phyloP scores from a whole-genome alignment of 2,888 invertebrate genomes.

The Lagria hirta region DNA sequence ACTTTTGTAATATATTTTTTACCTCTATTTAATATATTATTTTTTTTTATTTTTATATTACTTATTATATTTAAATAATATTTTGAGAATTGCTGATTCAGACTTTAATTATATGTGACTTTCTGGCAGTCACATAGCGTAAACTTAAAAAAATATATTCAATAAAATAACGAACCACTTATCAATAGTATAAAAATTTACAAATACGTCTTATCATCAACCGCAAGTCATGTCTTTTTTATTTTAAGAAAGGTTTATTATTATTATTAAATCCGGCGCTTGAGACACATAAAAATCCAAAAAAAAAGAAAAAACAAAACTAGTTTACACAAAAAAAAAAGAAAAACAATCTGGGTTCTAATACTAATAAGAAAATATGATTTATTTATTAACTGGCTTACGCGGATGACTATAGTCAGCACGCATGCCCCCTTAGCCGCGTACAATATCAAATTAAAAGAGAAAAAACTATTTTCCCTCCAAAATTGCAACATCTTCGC shows the following conservation, averaged over 20 bases:
- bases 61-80: conserved; percentile 53
- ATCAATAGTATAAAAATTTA: conserved; percentile 49
- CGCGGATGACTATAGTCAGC: conserved; percentile 49
- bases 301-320: conserved; percentile 45
- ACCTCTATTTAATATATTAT: conserved; percentile 48
- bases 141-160: conserved; percentile 53
- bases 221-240: conserved; percentile 51
- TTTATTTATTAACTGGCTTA: conserved; percentile 49
- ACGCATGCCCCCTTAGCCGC: conserved; percentile 38
- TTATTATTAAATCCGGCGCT: conserved; percentile 33
- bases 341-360: conserved; percentile 38
- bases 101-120: conserved; percentile 56
- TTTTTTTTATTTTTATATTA: conserved; percentile 44
- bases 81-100: conserved; percentile 57
- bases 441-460: conserved; percentile 28
- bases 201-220: conserved; percentile 44
- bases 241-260: conserved; percentile 22
- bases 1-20: conserved; percentile 38
- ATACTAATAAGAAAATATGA: conserved; percentile 44
- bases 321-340: conserved; percentile 27
- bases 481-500: background rate
- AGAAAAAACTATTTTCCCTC: conserved; percentile 1
- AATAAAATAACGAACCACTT: conserved; percentile 52
- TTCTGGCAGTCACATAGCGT: conserved; percentile 47
- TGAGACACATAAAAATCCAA: conserved; percentile 41